These are phyloP conservation scores for Scatophagus argus DNA, from an alignment of 2,113 vertebrate genomes.

Conservation along the genomic window DNA sequence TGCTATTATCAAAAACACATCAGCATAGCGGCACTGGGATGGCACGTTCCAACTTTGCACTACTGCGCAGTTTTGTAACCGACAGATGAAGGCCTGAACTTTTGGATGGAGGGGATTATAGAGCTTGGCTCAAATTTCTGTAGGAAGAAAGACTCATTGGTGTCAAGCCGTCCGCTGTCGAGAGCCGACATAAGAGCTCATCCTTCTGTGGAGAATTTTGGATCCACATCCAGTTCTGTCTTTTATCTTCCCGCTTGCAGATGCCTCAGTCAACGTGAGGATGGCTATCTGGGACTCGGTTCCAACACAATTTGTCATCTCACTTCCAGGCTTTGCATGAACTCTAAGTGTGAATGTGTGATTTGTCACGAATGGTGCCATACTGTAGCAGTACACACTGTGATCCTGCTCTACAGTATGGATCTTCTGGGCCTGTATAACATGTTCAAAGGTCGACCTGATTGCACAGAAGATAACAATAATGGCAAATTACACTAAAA, in stretches of 20 bases:
- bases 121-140: conserved; percentile 66
- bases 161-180: conserved; percentile 59
- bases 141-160: conserved; percentile 61
- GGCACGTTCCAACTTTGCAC: conserved; percentile 27
- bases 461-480: neutral
- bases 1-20: conserved; percentile 51
- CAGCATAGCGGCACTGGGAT: conserved; percentile 17
- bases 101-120: conserved; percentile 69
- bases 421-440: neutral
- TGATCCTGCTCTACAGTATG: neutral
- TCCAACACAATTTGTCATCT: conserved; percentile 41
- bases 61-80: conserved; percentile 46
- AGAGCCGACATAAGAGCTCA: conserved; percentile 66
- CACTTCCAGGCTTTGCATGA: conserved; percentile 39
- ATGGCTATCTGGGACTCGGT: conserved; percentile 64
- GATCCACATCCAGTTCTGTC: conserved; percentile 53
- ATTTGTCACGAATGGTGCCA: conserved; percentile 24
- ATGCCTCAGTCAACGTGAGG: conserved; percentile 63
- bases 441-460: neutral
- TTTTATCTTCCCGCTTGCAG: conserved; percentile 80
- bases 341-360: conserved; percentile 5
- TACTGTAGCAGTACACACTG: neutral
- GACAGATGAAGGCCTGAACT: conserved; percentile 44
- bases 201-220: conserved; percentile 74
- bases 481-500: neutral